Base-by-base conservation (phyloP, 2,113 vertebrate genomes). In the Anser cygnoides region DNA sequence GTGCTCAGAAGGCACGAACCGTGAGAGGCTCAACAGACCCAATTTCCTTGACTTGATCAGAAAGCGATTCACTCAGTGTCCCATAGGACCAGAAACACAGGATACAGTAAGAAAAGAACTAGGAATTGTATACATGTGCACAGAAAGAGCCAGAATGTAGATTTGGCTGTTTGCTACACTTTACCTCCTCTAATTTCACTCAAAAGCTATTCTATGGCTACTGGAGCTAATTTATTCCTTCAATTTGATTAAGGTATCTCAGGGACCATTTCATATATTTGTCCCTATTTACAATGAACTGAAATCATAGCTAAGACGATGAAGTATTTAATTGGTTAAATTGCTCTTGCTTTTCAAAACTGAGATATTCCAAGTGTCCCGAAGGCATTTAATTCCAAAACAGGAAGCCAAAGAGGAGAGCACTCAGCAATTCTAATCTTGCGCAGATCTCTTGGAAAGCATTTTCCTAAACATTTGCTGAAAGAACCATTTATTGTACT, bases 321-420 rank as follows among this genome's bases (percentile, higher is more conserved):
- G 89, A 91, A 97, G 97, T 93, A 93, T 79, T 80, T 93, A 98
- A 97, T 96, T 97, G 95, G 98, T 99, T 99, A 98, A 98, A 97
- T 58, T 87, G 90, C 93, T 96, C 78, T 95, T 95, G 97, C 97
- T 95, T 98, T 98, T 97, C 97, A 96, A 97, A 97, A 97, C 97
- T 97, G 93, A 97, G 97, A 97, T 97, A 96, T 98, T 98, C 98
- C 98, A 90, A 98, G 96, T 97, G 96, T 97, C 91, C 97, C 93
- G 84, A 98, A 98, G 99, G 98, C 98, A 98, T 98, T 98, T 98
- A 97, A 96, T 97, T 97, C 97, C 98, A 98, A 98, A 99, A 98
- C 98, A 99, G 98, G 98, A 99, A 99, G 98, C 98, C 79, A 55
- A 97, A 98, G 96, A 98, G 95, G 98, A 98, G 98, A 98, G 98